A percentile compares a stretch with the other conserved stretches of the same genome.
Evolutionary conservation across 1,140 invertebrate species (phyloP).

Genomic region (Muscidifurax raptorellus): DNA sequence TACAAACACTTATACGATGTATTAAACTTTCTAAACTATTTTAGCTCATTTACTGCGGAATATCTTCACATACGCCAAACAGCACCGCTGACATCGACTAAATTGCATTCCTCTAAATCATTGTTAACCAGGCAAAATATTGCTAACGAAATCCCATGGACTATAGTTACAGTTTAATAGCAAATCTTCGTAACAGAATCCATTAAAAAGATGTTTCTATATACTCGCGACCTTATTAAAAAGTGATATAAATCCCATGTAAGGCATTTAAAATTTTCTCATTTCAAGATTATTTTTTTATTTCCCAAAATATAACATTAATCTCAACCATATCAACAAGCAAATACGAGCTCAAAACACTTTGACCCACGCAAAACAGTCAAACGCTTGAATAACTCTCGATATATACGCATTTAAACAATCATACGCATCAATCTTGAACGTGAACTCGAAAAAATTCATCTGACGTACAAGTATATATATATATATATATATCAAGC

Average conservation of each 20-base stretch:
- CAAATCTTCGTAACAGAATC: neutral
- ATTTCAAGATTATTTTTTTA: no score
- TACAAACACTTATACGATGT: neutral
- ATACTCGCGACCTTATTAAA: neutral
- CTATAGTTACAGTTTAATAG: neutral
- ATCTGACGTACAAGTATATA: neutral
- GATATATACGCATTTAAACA: no score
- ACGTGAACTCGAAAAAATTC: neutral
- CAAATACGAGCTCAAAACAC: neutral
- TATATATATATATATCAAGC: neutral
- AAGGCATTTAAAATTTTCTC: no score
- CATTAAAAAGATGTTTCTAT: neutral
- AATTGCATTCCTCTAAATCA: neutral
- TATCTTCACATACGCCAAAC: no score
- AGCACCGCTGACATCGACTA: neutral
- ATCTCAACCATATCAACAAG: no score
- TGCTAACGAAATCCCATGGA: neutral
- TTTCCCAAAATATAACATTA: no score
- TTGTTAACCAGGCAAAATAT: neutral
- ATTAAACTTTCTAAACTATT: slow-evolving; percentile 2
- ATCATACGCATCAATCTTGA: no score
- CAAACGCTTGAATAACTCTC: neutral
- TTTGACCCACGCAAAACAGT: neutral
- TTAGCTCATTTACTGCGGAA: neutral
- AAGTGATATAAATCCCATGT: no score